These are phyloP conservation scores for Taenioides sp. DNA, from an alignment of 2,797 vertebrate genomes.

Conservation along the genomic window DNA sequence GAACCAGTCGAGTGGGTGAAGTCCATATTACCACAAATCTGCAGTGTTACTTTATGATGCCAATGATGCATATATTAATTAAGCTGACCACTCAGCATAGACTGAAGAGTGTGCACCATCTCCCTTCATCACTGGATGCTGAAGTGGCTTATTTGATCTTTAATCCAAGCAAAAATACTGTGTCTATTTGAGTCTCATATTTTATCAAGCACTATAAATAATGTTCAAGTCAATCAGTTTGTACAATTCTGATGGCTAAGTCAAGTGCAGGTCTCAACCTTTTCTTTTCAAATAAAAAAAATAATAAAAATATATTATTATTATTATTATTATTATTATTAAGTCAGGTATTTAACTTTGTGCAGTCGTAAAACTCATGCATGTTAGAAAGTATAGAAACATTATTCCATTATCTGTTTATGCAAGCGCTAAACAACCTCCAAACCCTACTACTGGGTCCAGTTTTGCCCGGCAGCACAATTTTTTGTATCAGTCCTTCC, in stretches of 20 bases:
- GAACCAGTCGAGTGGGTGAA: slow-evolving; percentile 11
- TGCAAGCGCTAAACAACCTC: background rate
- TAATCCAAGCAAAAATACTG: background rate
- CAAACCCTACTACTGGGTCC: slow-evolving; percentile 34
- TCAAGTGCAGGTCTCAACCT: too few relatives aligned
- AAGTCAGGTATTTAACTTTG: too few relatives aligned
- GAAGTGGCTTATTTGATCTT: background rate
- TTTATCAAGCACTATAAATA: background rate
- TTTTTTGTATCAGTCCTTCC: slow-evolving; percentile 37
- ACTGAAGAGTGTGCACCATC: slow-evolving; percentile 1
- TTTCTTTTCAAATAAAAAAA: too few relatives aligned
- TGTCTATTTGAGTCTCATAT: background rate
- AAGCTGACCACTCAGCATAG: slow-evolving; percentile 15
- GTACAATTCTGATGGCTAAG: background rate
- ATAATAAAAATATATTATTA: too few relatives aligned
- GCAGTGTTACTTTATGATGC: slow-evolving; percentile 18
- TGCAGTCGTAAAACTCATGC: too few relatives aligned
- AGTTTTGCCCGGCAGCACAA: slow-evolving; percentile 38
- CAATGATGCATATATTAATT: slow-evolving; percentile 12
- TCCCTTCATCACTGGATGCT: slow-evolving; percentile 3
- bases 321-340: too few relatives aligned
- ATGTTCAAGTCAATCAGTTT: background rate
- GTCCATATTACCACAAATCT: slow-evolving; percentile 13
- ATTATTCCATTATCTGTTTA: too few relatives aligned
- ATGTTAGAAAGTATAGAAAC: too few relatives aligned